phyloP scores from a whole-genome alignment of 2,888 invertebrate genomes.

The Metalampra italica region DNA sequence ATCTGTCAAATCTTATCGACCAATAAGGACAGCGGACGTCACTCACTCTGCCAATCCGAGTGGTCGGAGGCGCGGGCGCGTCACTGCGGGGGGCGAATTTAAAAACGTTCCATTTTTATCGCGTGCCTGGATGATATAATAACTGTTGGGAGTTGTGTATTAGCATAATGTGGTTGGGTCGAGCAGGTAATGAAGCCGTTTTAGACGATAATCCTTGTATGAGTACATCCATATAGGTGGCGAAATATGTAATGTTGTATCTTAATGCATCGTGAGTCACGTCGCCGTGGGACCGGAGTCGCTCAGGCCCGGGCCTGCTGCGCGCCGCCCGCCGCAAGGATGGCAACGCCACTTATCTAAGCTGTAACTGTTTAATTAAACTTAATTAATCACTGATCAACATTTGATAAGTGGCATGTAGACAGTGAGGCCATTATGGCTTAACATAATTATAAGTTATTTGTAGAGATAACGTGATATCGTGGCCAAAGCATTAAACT shows the following conservation, averaged over 20 bases:
- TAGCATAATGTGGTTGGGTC: conserved; percentile 48
- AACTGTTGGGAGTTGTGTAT: conserved; percentile 34
- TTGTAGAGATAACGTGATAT: conserved; percentile 6
- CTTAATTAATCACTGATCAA: conserved; percentile 41
- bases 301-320: conserved; percentile 18
- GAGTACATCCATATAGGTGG: conserved; percentile 43
- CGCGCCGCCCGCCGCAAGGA: conserved; percentile 12
- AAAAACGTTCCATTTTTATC: conserved; percentile 53
- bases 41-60: conserved; percentile 74
- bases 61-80: conserved; percentile 43
- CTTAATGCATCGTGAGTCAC: conserved; percentile 61
- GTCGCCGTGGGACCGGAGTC: conserved; percentile 39
- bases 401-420: conserved; percentile 22
- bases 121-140: conserved; percentile 65
- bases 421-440: conserved; percentile 7
- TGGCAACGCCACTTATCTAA: conserved; percentile 15
- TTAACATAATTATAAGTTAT: conserved; percentile 6
- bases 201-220: conserved; percentile 25
- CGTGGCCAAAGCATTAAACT: neutral
- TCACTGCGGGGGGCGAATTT: conserved; percentile 68
- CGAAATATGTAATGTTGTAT: conserved; percentile 59
- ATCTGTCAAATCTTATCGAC: conserved; percentile 76
- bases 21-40: conserved; percentile 75
- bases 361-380: conserved; percentile 38
- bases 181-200: conserved; percentile 59